Base-by-base conservation (phyloP, 2,113 vertebrate species). In the Silurus asotus region DNA sequence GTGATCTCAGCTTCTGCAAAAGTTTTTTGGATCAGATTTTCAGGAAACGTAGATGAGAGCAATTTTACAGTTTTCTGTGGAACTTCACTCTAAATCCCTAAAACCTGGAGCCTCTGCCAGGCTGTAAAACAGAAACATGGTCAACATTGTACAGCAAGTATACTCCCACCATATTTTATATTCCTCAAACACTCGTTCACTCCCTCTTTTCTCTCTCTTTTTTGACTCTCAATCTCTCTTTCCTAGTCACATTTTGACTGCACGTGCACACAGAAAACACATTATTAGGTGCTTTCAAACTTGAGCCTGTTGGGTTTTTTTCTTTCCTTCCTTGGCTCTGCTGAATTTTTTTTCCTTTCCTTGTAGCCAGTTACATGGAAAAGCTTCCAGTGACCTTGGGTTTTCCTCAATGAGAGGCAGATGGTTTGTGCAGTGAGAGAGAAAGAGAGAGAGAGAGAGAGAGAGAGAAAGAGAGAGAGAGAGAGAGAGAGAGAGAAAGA, bases 351-450 rank as follows among this genome's bases (percentile, higher is more conserved):
- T 51, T 77, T 55, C 72, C 56, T 51, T 62, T 59, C 19, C 76
- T 84, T 84, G 80, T 86, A 87, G 84, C 37, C 86, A 45, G 77
- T 70, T 64, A 85, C 48, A 75, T 65, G 77, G 48, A 80, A 56
- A 62, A 70, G 49, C 65, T 86, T 65, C 61, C 8, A 86, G 64
- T 86, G 55, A 81, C 51, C 64, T 84, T 61, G 45, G 75, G 49
- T 80, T 85, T 85, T 78, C 56, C 37, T 79, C 84, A 91, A 88
- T 86, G 75, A 75, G 81, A 84, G 86, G 75, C 85, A 89, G 86
- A 88, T 90, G 89, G 85, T 78, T 70, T 48, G 2, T 53, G 49
- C 7, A 59, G 23, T 59, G 23, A 69, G 80, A 58, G 67, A 74
- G 13, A 70, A 23, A 76, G 58, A 55, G 49, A 65, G 61, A 45